Evolutionary conservation across 2,888 invertebrate genomes (phyloP).

Genomic region (Cheiracanthium punctorium): DNA sequence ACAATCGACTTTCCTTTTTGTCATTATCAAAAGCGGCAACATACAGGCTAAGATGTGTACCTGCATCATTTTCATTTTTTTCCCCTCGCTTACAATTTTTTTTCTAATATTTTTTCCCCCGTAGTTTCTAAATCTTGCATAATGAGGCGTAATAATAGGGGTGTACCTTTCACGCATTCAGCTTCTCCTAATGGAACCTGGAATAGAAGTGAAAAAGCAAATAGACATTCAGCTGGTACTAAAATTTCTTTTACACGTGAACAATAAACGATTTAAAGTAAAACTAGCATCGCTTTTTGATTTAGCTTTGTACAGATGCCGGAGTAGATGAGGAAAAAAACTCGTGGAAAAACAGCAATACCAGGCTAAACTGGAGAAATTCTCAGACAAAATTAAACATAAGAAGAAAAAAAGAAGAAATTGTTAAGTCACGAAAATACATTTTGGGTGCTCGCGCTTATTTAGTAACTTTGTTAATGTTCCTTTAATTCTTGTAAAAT

Average conservation of each 20-base stretch:
- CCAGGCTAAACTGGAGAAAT: not conserved
- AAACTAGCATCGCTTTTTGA: not conserved
- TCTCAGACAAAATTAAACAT: not conserved
- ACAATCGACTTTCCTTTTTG: no score
- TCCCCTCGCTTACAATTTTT: not conserved
- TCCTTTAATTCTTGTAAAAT: not conserved
- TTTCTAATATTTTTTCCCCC: not conserved
- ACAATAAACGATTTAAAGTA: not conserved
- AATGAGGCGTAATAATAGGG: not conserved
- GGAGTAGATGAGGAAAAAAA: not conserved
- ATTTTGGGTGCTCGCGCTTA: not conserved
- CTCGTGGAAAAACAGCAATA: not conserved
- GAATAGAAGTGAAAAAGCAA: not conserved
- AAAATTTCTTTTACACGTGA: not conserved
- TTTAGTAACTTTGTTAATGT: constrained; percentile 2
- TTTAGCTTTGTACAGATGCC: not conserved
- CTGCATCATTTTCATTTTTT: no score
- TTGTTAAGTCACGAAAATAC: not conserved
- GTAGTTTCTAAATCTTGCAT: not conserved
- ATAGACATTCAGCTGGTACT: not conserved
- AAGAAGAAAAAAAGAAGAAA: not conserved
- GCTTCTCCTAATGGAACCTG: not conserved
- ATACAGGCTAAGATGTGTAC: no score
- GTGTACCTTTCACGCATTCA: not conserved
- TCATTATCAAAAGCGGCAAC: not conserved